Evolutionary conservation across 2,113 vertebrate genomes (phyloP), one percentile per base, ranked within the genome.

Genomic region (Peucedramus taeniatus): DNA sequence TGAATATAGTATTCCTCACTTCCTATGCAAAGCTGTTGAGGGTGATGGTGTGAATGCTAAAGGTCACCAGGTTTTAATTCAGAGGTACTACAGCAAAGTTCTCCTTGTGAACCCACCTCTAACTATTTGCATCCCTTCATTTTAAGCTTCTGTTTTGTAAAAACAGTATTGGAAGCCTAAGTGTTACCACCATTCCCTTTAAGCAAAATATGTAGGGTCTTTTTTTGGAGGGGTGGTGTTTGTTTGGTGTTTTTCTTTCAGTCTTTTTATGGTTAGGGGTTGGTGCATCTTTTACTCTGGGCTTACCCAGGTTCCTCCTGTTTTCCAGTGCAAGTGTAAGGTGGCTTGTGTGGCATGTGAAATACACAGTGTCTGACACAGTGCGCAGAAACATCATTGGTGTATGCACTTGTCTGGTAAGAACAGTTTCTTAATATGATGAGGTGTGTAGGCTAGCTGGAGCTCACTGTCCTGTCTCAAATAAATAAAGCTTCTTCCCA

Each of bases 311-410:
- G 8, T 69, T 20, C 22, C 11, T 83, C 15, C 15, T 21, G 17
- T 53, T 92, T 90, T 18, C 24, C 31, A 19, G 1, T 42, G 45
- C 3, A 21, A 37, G 22, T 85, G 30, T 39, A 45, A 11, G 21
- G 19, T 57, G 27, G 10, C 9, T 69, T 26, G 4, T 45, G 14
- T 49, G 3, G 0, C 4, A 1, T 23, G 3, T 40, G 3, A 72
- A 37, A 28, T 28, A 9, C 1, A 2, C 26, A 9, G 8, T 44
- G 15, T 69, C 13, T 77, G 50, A 28, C 15, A 15, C 16, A 17
- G 49, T 11, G 12, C n/a, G 12, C 33, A 30, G 5, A 51, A 45
- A 10, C 27, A 4, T 45, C 2, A 3, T 6, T 54, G 31, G 6
- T n/a, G 4, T 22, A 6, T 13, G 4, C 15, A 5, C 26, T 53